A percentile compares a stretch with the other conserved stretches of the same genome.
Evolutionary conservation across 2,888 invertebrate genomes (phyloP).

Genomic region (Callyntrura sp.): DNA sequence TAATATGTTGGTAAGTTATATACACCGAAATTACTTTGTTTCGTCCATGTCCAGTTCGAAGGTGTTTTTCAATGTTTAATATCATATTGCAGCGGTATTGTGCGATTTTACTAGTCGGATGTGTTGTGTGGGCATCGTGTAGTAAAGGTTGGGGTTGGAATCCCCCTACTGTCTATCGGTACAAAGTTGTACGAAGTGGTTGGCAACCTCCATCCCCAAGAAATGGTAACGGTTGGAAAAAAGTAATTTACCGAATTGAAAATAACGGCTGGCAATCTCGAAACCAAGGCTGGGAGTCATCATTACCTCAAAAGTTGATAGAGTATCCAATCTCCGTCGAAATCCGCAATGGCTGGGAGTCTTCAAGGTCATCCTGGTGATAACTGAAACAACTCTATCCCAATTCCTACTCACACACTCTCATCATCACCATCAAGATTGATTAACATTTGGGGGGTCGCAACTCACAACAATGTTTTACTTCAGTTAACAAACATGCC

Average conservation of each 20-base stretch:
- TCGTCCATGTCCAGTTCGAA: too few species aligned
- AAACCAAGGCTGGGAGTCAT: background rate
- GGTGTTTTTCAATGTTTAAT: too few species aligned
- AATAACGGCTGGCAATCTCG: background rate
- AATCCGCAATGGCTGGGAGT: constrained; percentile 44
- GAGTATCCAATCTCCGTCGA: constrained; percentile 44
- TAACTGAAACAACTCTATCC: too few species aligned
- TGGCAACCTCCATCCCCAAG: constrained; percentile 30
- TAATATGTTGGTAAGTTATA: background rate
- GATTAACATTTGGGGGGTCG: background rate
- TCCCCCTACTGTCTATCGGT: background rate
- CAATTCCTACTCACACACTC: too few species aligned
- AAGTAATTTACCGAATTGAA: background rate
- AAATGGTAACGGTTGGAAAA: constrained; percentile 24
- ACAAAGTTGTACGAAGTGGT: constrained; percentile 9
- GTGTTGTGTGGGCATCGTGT: background rate
- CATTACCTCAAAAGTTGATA: constrained; percentile 23
- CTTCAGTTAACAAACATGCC: too few species aligned
- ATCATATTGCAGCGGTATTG: too few species aligned
- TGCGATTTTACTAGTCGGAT: background rate
- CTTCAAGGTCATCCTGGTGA: constrained; percentile 15
- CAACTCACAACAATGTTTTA: background rate
- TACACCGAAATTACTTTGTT: too few species aligned
- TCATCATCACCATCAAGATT: background rate
- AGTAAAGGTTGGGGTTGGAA: constrained; percentile 44